Evolutionary conservation across 2,113 vertebrate genomes (phyloP).

Genomic region (Chamaea fasciata): DNA sequence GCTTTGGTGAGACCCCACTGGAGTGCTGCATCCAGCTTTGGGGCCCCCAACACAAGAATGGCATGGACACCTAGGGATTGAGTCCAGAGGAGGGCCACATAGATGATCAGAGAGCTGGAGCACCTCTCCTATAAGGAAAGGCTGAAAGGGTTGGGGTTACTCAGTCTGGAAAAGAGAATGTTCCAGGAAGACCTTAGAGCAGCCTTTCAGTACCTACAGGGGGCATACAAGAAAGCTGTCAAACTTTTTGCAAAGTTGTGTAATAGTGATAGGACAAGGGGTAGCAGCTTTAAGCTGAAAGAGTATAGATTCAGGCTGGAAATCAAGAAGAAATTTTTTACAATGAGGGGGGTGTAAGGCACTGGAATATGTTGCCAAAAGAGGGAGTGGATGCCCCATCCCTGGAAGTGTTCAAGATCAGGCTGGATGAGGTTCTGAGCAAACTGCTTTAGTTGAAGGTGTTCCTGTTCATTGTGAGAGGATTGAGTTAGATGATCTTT

Average conservation of each 20-base stretch:
- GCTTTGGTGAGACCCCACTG: not conserved
- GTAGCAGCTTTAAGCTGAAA: not conserved
- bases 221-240: not conserved
- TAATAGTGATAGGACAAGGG: not conserved
- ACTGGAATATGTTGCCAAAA: not conserved
- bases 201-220: not conserved
- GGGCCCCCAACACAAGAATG: rapidly evolving
- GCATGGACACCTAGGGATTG: rapidly evolving
- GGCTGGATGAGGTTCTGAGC: not conserved
- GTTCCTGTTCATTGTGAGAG: not conserved
- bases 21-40: not conserved
- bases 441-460: not conserved
- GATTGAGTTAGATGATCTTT: not conserved
- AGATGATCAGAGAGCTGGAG: not conserved
- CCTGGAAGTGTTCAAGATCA: not conserved
- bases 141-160: not conserved
- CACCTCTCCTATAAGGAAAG: not conserved
- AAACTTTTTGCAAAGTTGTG: not conserved
- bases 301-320: not conserved
- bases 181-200: not conserved
- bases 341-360: not conserved
- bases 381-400: not conserved
- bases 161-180: not conserved
- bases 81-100: not conserved
- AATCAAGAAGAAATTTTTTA: not conserved